These are phyloP conservation scores for Serranus cabrilla DNA, from an alignment of 2,797 vertebrate genomes.

Conservation along the genomic window DNA sequence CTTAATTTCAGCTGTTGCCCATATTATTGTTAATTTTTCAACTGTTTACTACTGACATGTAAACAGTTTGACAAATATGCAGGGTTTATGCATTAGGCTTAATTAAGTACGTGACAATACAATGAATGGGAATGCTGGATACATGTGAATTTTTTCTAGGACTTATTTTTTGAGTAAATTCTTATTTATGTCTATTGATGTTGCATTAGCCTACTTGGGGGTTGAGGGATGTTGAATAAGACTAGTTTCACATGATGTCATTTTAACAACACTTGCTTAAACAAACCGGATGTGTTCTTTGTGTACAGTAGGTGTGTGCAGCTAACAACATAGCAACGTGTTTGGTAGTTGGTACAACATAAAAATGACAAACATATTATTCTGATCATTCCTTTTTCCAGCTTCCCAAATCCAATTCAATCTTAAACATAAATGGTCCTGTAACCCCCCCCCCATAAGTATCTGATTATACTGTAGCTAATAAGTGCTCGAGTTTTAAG, in stretches of 20 bases:
- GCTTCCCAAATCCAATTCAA: neutral
- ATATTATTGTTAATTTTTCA: neutral
- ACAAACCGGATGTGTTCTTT: constrained; percentile 4
- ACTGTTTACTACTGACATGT: neutral
- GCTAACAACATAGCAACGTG: neutral
- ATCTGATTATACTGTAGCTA: neutral
- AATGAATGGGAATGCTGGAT: neutral
- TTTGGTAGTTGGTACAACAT: no score
- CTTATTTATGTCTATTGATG: neutral
- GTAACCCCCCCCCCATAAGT: neutral
- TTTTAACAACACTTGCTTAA: constrained; percentile 9
- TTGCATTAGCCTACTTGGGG: neutral
- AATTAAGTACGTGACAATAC: neutral
- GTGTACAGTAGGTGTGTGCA: constrained; percentile 3
- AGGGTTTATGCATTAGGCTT: neutral
- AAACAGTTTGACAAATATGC: no score
- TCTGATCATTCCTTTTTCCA: neutral
- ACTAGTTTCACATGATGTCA: neutral
- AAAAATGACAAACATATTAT: constrained; percentile 1
- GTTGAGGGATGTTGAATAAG: neutral
- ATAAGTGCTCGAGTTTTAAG: neutral
- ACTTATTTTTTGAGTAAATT: neutral
- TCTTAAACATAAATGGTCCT: constrained; percentile 10
- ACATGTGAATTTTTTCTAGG: neutral
- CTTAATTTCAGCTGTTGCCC: neutral